These are phyloP conservation scores for Podotricha telesiphe DNA, from an alignment of 2,888 invertebrate species.

Conservation along the genomic window DNA sequence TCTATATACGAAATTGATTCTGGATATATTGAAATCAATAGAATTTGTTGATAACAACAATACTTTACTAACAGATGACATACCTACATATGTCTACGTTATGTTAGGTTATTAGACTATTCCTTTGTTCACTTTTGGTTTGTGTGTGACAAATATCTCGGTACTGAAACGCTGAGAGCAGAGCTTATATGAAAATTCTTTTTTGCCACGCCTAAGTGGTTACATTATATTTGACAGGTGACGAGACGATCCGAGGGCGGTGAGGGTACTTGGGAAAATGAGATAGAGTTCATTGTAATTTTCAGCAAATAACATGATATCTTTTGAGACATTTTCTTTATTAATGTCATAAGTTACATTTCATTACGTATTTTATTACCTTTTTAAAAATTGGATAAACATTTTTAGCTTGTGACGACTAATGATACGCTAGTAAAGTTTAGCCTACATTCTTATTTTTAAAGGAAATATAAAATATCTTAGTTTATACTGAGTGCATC, in stretches of 20 bases:
- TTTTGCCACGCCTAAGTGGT: slow-evolving; percentile 10
- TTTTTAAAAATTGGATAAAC: no score
- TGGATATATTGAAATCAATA: neutral
- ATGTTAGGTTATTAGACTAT: neutral
- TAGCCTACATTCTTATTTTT: neutral
- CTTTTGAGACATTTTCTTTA: neutral
- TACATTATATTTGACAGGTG: slow-evolving; percentile 27
- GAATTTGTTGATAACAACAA: neutral
- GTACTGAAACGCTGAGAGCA: slow-evolving; percentile 1
- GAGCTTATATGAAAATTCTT: slow-evolving; percentile 12
- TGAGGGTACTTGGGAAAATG: slow-evolving; percentile 4
- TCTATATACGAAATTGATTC: neutral
- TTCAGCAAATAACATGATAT: neutral
- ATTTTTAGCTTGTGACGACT: no score
- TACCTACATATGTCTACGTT: neutral
- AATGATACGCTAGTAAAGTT: no score
- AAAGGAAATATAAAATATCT: neutral
- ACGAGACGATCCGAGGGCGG: slow-evolving; percentile 12
- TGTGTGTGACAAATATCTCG: neutral
- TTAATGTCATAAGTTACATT: neutral
- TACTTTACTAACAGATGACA: neutral
- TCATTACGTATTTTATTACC: no score
- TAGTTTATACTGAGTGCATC: neutral
- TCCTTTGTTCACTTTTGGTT: neutral
- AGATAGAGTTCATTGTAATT: slow-evolving; percentile 3